Evolutionary conservation across 1,140 invertebrate genomes (phyloP).

Genomic region (Drosophila varians): DNA sequence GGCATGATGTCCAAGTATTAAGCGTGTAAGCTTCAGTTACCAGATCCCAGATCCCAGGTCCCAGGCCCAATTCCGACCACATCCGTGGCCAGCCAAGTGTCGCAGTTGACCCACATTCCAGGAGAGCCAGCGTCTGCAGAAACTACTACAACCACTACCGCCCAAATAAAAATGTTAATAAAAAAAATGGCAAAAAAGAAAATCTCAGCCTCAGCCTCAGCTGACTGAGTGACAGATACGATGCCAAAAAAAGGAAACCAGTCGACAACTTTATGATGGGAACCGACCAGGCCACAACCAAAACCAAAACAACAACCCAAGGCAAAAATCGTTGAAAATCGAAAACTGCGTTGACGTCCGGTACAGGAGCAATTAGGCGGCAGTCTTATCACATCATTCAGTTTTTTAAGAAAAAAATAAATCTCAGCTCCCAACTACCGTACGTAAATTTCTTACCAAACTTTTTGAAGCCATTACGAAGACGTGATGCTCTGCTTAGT

Average conservation of each 20-base stretch:
- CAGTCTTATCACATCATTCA: conserved; percentile 59
- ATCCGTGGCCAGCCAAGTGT: conserved; percentile 60
- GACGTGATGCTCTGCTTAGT: conserved; percentile 2
- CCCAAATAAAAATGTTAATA: conserved; percentile 68
- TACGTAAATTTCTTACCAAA: conserved; percentile 16
- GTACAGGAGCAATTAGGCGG: conserved; percentile 67
- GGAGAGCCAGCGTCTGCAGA: conserved; percentile 33
- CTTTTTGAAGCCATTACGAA: conserved; percentile 2
- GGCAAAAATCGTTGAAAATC: conserved; percentile 47
- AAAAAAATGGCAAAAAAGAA: conserved; percentile 75
- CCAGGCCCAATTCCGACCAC: conserved; percentile 12
- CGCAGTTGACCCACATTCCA: conserved; percentile 73
- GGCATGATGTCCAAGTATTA: conserved; percentile 61
- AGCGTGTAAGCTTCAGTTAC: conserved; percentile 40
- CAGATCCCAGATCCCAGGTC: conserved; percentile 17
- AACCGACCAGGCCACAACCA: conserved; percentile 41
- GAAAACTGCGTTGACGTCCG: conserved; percentile 72
- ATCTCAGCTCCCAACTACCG: conserved; percentile 59
- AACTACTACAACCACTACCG: conserved; percentile 21
- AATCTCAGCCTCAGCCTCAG: conserved; percentile 52
- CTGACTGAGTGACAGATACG: conserved; percentile 60
- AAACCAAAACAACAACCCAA: too few relatives aligned
- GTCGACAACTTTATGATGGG: conserved; percentile 75
- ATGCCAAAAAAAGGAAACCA: conserved; percentile 80
- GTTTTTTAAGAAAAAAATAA: conserved; percentile 63